Base-by-base conservation (phyloP, 2,797 vertebrate genomes). In the Chaunax sp. region DNA sequence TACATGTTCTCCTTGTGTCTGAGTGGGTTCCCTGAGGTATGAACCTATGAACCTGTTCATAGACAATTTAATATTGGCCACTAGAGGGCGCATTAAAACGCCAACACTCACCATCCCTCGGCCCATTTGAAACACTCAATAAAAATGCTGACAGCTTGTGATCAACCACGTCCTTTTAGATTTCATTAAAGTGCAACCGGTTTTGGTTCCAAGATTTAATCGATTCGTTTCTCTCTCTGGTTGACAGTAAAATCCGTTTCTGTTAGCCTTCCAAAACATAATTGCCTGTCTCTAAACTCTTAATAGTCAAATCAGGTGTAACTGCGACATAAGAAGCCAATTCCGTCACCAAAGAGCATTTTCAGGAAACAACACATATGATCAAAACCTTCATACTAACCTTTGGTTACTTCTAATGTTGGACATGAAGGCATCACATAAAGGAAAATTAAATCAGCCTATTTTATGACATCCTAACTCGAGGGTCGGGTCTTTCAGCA, bases 31-130 rank as follows among this genome's bases (percentile, higher is more conserved):
- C n/a, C n/a, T n/a, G n/a, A n/a, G n/a, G n/a, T n/a, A n/a, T n/a
- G n/a, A n/a, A n/a, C n/a, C n/a, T n/a, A n/a, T n/a, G n/a, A n/a
- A n/a, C 15, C 5, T n/a, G 1, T 6, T 41, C 11, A 43, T 1
- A 16, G 2, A 2, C 6, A 2, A 1, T 12, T 26, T 18, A 2
- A n/a, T n/a, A 3, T 23, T 57, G 45, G 2, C 67, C 88, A 72
- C 75, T 75, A 62, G 83, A 72, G 62, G 67, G 69, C 35, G 54
- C 33, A 57, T 10, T 40, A 46, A 60, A 5, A 40, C 23, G 22
- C 58, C 6, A 20, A 8, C 23, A 43, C 18, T 9, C 18, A 14
- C 3, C 16, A 3, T 10, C 3, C 7, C 28, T n/a, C 12, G 3
- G 18, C 13, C 11, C 13, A 3, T 0, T 50, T 37, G 13, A 60